Conservation (phyloP, 2,888 invertebrate genomes). For the Nymphalis urticae region DNA sequence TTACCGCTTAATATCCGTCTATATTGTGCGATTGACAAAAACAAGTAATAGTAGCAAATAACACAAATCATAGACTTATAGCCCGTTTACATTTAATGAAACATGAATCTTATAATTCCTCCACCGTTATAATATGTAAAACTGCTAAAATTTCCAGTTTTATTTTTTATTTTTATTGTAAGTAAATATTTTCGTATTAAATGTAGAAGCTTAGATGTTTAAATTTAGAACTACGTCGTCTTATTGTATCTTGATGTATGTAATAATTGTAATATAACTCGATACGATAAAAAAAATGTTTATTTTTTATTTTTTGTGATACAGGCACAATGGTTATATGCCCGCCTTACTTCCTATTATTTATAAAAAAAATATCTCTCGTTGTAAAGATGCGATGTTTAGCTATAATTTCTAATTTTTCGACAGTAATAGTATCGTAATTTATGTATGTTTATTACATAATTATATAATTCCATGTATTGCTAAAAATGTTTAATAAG, state of each 20-base stretch:
- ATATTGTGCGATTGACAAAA: constrained; percentile 1
- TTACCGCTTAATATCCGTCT: background rate
- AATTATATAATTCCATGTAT: too few relatives aligned
- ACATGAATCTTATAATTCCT: background rate
- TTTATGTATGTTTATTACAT: background rate
- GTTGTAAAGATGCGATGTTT: background rate
- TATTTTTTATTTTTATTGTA: constrained; percentile 2
- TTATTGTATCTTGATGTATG: too few relatives aligned
- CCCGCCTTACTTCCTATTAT: too few relatives aligned
- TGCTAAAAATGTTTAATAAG: too few relatives aligned
- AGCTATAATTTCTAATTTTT: background rate
- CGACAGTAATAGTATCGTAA: background rate
- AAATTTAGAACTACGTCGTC: background rate
- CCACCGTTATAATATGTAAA: background rate
- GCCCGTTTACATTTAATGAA: constrained; percentile 1
- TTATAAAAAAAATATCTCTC: background rate
- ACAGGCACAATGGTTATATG: too few relatives aligned
- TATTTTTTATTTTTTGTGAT: background rate
- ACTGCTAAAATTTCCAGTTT: constrained; percentile 1
- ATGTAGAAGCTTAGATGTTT: background rate
- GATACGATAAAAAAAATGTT: background rate
- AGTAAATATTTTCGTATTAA: background rate
- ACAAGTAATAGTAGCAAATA: constrained; percentile 14
- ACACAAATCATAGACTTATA: constrained; percentile 5
- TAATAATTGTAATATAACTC: too few relatives aligned